phyloP scores from a whole-genome alignment of 2,113 vertebrate genomes.

The Forbesichthys agassizii region DNA sequence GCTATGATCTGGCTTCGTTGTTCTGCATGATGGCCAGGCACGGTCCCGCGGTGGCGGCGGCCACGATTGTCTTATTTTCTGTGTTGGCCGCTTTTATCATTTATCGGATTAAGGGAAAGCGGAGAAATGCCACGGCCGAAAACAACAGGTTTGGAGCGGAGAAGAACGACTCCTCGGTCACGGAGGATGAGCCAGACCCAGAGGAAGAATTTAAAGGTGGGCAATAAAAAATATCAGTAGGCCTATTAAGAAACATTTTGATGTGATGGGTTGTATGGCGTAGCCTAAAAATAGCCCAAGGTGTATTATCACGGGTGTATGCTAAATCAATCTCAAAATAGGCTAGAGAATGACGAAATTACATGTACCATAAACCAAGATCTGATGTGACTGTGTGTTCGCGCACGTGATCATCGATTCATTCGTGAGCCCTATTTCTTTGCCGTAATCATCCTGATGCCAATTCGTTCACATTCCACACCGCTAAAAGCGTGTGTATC shows the following conservation, averaged over 20 bases:
- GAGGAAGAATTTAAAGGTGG: constrained; percentile 3
- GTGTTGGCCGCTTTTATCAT: constrained; percentile 67
- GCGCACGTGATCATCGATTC: no score
- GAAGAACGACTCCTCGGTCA: constrained; percentile 2
- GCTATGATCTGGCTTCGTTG: constrained; percentile 62
- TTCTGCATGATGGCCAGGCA: constrained; percentile 67
- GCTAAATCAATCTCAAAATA: no score
- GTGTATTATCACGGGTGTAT: no score
- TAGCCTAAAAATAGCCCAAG: no score
- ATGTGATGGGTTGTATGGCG: constrained; percentile 34
- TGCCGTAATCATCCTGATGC: no score
- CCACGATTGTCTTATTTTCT: constrained; percentile 54
- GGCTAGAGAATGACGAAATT: no score
- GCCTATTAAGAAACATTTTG: no score
- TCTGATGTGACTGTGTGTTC: no score
- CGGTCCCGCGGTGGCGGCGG: constrained; percentile 64
- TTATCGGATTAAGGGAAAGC: constrained; percentile 66
- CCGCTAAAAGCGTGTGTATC: no score
- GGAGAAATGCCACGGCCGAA: constrained; percentile 49
- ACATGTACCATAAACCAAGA: no score
- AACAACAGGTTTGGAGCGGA: constrained; percentile 1
- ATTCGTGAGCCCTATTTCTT: no score
- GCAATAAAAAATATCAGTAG: constrained; percentile 24
- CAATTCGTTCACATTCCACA: no score
- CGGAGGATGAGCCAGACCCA: not conserved